Base-by-base conservation (phyloP, 2,797 vertebrate species). In the Hybognathus amarus region DNA sequence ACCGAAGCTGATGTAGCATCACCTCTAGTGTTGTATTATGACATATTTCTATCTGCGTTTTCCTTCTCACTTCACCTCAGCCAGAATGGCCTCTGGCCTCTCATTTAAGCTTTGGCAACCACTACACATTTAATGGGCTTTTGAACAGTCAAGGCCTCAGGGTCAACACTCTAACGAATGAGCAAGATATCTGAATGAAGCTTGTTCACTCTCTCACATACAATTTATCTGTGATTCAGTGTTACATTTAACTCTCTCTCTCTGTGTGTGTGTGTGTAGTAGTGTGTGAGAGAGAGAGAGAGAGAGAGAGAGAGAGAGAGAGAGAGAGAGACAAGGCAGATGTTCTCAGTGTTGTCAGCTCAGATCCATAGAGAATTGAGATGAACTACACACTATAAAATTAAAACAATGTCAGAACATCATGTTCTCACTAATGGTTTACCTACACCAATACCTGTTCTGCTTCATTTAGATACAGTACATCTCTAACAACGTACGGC, bases 361-460 rank as follows among this genome's bases (percentile, higher is more conserved):
- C 81, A 79, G 84, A 92, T 94, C 94, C 92, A 36, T 90, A 83
- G 93, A 94, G 94, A 94, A 95, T 95, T 95, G 92, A 93, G 90
- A 84, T 92, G 93, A 94, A 93, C 93, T 93, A 93, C 92, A 87
- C 87, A 91, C 93, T 93, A 93, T 94, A 94, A 95, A 95, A 95
- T 94, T 93, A 95, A 94, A 94, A 91, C 93, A 93, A 91, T 93
- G 90, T 93, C 92, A 82, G 42, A 67, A 42, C 22, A 40, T 52
- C 42, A 67, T 79, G 77, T 68, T 68, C 47, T 76, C 36, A 42
- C 22, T 82, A 82, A 42, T 27, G 59, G 27, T 67, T 40, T 66
- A 56, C 56, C n/a, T 63, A 93, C 92, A 93, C 92, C 91, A 93
- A 90, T 86, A 20, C 69, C 40, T 24, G 22, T 33, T 67, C 27